These are phyloP conservation scores for Tadarida brasiliensis DNA, from an alignment of 2,797 vertebrate species.

Conservation along the genomic window DNA sequence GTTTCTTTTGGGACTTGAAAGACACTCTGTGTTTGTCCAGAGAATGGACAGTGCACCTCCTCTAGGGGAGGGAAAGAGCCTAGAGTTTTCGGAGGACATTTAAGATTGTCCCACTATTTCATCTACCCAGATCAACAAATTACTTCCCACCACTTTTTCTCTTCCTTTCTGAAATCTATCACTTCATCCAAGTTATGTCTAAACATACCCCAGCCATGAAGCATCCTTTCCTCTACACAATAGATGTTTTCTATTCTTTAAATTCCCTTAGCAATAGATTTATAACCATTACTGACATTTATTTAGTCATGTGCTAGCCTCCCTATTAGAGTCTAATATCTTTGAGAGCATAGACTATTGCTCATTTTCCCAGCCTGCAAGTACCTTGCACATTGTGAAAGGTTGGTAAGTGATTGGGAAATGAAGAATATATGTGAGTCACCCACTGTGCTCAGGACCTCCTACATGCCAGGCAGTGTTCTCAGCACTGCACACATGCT, in stretches of 20 bases:
- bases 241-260: not conserved
- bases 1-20: conserved; percentile 14
- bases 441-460: not conserved
- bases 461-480: not conserved
- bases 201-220: not conserved
- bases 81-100: not conserved
- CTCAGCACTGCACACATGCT: not conserved
- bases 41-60: not conserved
- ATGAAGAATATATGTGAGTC: not conserved
- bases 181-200: not conserved
- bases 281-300: not conserved
- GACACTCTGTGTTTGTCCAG: not conserved
- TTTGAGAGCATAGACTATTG: not conserved
- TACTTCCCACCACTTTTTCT: not conserved
- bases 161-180: not conserved
- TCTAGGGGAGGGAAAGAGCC: not conserved
- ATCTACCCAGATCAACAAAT: not conserved
- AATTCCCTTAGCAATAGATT: not conserved
- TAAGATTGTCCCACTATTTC: not conserved
- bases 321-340: not conserved
- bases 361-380: not conserved
- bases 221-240: not conserved
- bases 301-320: not conserved
- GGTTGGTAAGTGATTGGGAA: not conserved
- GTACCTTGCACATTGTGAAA: not conserved